Conservation (phyloP, 2,888 invertebrate genomes). For the Ormyrus rosae region DNA sequence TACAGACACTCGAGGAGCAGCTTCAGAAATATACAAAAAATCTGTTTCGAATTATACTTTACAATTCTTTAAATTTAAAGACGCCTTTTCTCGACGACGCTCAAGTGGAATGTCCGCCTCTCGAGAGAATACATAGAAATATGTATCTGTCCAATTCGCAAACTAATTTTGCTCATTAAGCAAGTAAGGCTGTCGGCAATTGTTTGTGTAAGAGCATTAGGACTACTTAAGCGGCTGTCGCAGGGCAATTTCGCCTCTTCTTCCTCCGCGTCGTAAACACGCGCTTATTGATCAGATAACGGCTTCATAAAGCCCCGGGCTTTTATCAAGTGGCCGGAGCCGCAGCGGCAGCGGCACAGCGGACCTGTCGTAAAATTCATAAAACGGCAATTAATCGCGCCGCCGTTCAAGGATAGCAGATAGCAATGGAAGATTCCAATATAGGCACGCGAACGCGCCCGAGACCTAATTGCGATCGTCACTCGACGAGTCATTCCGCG, state of each 20-base stretch:
- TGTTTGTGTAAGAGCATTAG: slow-evolving; percentile 28
- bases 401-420: background rate
- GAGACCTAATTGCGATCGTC: slow-evolving; percentile 58
- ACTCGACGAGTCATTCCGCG: slow-evolving; percentile 14
- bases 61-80: too few relatives aligned
- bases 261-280: slow-evolving; percentile 6
- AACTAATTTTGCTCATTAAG: background rate
- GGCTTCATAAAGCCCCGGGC: slow-evolving; percentile 19
- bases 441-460: slow-evolving; percentile 30
- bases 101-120: background rate
- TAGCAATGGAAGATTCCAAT: slow-evolving; percentile 39
- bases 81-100: too few relatives aligned
- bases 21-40: background rate
- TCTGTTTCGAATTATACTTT: too few relatives aligned
- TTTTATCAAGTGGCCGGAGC: slow-evolving; percentile 6
- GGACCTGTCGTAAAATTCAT: slow-evolving; percentile 12
- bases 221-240: slow-evolving; percentile 28
- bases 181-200: background rate
- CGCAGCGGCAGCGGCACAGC: background rate
- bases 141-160: background rate
- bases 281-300: slow-evolving; percentile 44
- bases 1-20: background rate
- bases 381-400: slow-evolving; percentile 15
- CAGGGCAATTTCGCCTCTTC: slow-evolving; percentile 17
- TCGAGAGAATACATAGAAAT: background rate